phyloP scores from a whole-genome alignment of 2,113 vertebrate species.

The Cygnus buccinator region DNA sequence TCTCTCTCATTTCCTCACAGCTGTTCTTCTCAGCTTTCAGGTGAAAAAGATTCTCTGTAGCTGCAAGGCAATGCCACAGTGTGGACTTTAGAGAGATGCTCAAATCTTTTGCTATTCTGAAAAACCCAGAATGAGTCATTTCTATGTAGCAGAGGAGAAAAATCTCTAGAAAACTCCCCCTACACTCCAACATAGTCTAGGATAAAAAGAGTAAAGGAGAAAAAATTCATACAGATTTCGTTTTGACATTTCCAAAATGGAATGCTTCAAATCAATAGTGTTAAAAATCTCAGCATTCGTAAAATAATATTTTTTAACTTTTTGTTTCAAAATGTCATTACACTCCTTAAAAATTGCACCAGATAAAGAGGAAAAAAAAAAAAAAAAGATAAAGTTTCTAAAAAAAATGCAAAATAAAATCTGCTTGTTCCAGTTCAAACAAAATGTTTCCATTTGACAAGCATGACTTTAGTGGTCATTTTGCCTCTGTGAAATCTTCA shows the following conservation, averaged over 20 bases:
- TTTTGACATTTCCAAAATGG: slow-evolving; percentile 2
- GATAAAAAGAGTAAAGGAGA: slow-evolving; percentile 15
- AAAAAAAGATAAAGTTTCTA: not conserved
- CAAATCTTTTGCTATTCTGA: not conserved
- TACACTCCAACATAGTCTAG: not conserved
- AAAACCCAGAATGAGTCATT: slow-evolving; percentile 30
- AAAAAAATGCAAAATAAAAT: not conserved
- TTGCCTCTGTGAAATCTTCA: not conserved
- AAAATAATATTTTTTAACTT: not conserved
- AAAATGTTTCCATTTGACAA: not conserved
- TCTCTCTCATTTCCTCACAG: not conserved
- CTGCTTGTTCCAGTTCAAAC: not conserved
- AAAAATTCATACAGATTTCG: not conserved
- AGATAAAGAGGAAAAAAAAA: not conserved
- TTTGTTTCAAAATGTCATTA: not conserved
- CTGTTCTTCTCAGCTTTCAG: not conserved
- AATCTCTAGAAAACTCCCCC: slow-evolving; percentile 3
- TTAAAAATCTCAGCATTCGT: not conserved
- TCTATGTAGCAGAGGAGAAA: not conserved
- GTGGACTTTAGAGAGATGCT: not conserved
- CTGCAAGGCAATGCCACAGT: not conserved
- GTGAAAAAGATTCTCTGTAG: not conserved
- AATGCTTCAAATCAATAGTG: not conserved
- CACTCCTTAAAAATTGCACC: not conserved
- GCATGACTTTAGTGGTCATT: not conserved